phyloP scores from a whole-genome alignment of 2,797 vertebrate genomes.

The Poecile montanus region DNA sequence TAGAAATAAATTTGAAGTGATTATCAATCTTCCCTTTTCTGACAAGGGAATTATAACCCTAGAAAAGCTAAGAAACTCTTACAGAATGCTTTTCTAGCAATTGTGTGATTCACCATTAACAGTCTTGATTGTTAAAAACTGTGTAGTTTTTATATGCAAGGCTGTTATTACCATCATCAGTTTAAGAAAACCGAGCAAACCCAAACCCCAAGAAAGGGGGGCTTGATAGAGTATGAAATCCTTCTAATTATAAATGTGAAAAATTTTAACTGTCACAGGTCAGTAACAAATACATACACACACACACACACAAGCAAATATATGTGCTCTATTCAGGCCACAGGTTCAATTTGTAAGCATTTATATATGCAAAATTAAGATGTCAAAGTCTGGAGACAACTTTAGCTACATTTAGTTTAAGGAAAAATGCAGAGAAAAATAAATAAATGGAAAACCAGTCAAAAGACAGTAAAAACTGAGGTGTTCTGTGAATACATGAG shows the following conservation, averaged over 20 bases:
- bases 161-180: neutral
- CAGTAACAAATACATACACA: neutral
- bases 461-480: neutral
- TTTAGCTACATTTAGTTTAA: neutral
- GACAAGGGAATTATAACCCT: neutral
- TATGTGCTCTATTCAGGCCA: neutral
- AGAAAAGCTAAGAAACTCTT: neutral
- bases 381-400: neutral
- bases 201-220: neutral
- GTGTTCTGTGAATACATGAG: neutral
- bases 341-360: neutral
- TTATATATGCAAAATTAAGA: neutral
- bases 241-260: neutral
- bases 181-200: neutral
- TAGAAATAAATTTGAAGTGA: neutral
- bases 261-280: neutral
- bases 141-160: neutral
- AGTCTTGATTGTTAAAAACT: neutral
- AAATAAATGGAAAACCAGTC: neutral
- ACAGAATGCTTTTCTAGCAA: neutral
- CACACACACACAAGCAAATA: rapidly evolving
- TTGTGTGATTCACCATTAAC: neutral
- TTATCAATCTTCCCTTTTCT: neutral
- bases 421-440: neutral
- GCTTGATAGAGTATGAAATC: neutral